Percentiles rank a stretch among this genome's conserved stretches.
These are phyloP conservation scores for Lemur catta DNA, from an alignment of 2,797 vertebrate genomes.

Conservation along the genomic window DNA sequence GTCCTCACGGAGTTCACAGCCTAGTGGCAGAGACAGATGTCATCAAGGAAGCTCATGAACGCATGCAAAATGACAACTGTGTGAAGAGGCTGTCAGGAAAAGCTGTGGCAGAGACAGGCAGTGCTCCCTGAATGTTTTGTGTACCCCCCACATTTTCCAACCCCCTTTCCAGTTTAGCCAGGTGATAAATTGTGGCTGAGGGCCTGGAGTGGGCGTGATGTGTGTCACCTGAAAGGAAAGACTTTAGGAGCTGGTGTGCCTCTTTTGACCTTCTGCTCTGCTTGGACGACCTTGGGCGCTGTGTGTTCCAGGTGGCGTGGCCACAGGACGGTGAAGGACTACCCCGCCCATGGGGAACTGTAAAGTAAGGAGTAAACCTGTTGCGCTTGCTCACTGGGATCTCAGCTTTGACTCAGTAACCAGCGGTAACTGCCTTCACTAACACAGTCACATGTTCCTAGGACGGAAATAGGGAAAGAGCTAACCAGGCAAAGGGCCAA, in stretches of 20 bases:
- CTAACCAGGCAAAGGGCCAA: background rate
- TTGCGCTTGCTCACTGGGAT: background rate
- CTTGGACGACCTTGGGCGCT: background rate
- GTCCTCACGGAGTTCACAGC: background rate
- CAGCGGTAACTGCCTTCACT: background rate
- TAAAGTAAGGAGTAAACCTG: background rate
- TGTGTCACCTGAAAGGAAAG: background rate
- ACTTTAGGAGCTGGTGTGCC: background rate
- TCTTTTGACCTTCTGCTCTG: background rate
- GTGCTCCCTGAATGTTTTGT: background rate
- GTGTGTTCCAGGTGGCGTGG: fast-evolving
- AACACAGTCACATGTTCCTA: background rate
- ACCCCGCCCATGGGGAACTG: no score
- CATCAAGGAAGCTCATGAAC: background rate
- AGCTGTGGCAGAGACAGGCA: background rate
- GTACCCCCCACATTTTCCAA: background rate
- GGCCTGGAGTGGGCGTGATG: background rate
- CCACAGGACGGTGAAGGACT: background rate
- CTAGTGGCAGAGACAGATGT: background rate
- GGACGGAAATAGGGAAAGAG: background rate
- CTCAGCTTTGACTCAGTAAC: background rate
- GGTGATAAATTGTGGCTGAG: background rate
- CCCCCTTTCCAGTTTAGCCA: background rate
- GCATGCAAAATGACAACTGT: background rate
- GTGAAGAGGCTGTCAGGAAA: background rate